phyloP scores from a whole-genome alignment of 2,888 invertebrate species.

The Oscheius onirici region DNA sequence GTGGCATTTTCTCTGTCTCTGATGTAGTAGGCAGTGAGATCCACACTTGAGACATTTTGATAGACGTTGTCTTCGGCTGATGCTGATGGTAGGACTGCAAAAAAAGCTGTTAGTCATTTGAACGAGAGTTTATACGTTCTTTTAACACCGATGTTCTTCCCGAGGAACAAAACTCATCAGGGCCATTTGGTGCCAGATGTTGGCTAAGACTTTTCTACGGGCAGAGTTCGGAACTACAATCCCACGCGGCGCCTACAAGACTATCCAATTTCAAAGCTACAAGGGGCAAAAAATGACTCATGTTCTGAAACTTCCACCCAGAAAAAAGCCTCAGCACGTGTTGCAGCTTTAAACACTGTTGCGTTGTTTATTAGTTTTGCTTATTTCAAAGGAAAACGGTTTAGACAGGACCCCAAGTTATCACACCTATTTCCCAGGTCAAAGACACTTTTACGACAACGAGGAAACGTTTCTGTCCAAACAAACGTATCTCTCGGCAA shows the following conservation, averaged over 20 bases:
- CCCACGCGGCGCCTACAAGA: conserved; percentile 20
- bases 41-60: too few species aligned
- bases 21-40: too few species aligned
- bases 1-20: neutral
- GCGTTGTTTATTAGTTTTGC: conserved; percentile 18
- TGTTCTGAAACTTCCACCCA: neutral
- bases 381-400: neutral
- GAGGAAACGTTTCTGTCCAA: neutral
- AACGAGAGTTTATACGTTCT: neutral
- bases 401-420: neutral
- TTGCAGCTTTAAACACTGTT: conserved; percentile 1
- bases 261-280: conserved; percentile 29
- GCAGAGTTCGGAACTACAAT: neutral
- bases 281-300: conserved; percentile 15
- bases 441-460: neutral
- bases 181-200: conserved; percentile 29
- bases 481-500: conserved; percentile 20
- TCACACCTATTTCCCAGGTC: conserved; percentile 1
- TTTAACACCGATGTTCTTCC: neutral
- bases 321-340: neutral
- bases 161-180: neutral
- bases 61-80: too few species aligned
- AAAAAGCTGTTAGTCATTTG: neutral
- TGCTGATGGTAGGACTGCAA: conserved; percentile 12
- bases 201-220: conserved; percentile 1